Percentiles rank a stretch among this genome's conserved stretches.
These are phyloP conservation scores for Pristionchus mayeri DNA, from an alignment of 2,888 invertebrate species.

Conservation along the genomic window DNA sequence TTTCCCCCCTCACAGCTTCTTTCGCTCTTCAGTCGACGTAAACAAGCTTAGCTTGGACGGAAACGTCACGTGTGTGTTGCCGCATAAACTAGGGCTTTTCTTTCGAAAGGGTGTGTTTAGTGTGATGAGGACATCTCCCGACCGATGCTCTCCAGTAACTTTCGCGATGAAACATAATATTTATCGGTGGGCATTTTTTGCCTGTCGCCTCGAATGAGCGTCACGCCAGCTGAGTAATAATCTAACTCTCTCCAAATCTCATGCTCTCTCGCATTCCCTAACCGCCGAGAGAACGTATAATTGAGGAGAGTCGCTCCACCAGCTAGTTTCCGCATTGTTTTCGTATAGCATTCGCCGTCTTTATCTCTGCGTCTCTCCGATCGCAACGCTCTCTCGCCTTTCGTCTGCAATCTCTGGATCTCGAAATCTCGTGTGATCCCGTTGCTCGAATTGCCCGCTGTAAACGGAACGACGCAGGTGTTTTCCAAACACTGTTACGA, in stretches of 20 bases:
- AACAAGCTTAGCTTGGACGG: not conserved
- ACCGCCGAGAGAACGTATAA: too few relatives aligned
- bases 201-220: not conserved
- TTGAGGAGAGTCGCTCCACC: not conserved
- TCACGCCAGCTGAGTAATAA: not conserved
- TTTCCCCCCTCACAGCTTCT: not conserved
- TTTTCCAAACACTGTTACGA: not conserved
- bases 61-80: not conserved
- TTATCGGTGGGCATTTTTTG: not conserved
- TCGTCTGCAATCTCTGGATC: not conserved
- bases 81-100: not conserved
- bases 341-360: not conserved
- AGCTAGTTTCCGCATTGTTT: conserved; percentile 26
- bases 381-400: not conserved
- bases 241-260: too few relatives aligned
- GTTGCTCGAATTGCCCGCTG: not conserved
- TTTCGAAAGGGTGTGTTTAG: too few relatives aligned
- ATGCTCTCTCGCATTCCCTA: too few relatives aligned
- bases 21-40: not conserved
- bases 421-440: not conserved
- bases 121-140: too few relatives aligned
- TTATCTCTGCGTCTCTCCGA: not conserved
- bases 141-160: too few relatives aligned
- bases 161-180: not conserved
- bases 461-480: not conserved